Evolutionary conservation across 2,888 invertebrate species (phyloP), one percentile per base, ranked within the genome.

Genomic region (Agrotis puta): DNA sequence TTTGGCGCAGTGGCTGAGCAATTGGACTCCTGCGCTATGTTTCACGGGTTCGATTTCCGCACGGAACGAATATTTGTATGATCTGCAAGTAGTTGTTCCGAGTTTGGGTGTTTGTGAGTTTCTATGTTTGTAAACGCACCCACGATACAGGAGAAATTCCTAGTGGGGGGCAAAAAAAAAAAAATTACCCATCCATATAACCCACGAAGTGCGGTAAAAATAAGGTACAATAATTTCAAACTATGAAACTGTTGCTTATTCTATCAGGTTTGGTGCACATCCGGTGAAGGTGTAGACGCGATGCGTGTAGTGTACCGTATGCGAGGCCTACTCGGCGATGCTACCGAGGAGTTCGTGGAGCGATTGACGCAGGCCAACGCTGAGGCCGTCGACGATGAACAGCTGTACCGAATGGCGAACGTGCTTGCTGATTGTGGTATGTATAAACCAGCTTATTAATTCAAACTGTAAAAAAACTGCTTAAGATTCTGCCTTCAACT

Each of bases 291-390:
- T 88, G 98, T 98, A 56, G 99, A 99, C 90, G 98, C 99, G 0
- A 99, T 99, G 99, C 97, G 99, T 16, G 98, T 99, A 13, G 98
- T 99, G 47, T 99, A 99, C 93, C 97, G 99, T 59, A 99, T 99
- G 99, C 97, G 99, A 71, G 99, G 99, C 0, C 95, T 99, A 69
- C 97, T 99, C 13, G 99, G 99, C 2, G 99, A 99, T 94, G 99
- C 99, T 0, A 99, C 99, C 0, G 99, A 99, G 91, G 99, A 99
- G 94, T 99, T 99, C 92, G 98, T 99, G 16, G 99, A 99, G 95
- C 98, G 98, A 1, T 96, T 99, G 48, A 98, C 98, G 80, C 88
- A 99, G 97, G 93, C 97, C 94, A 93, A 98, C 98, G 90, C 98
- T 97, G 95, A 98, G 97, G 97, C 97, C 5, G 98, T 99, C 2